These are phyloP conservation scores for Astatoreochromis straeleni DNA, from an alignment of 2,113 vertebrate genomes.

Conservation along the genomic window DNA sequence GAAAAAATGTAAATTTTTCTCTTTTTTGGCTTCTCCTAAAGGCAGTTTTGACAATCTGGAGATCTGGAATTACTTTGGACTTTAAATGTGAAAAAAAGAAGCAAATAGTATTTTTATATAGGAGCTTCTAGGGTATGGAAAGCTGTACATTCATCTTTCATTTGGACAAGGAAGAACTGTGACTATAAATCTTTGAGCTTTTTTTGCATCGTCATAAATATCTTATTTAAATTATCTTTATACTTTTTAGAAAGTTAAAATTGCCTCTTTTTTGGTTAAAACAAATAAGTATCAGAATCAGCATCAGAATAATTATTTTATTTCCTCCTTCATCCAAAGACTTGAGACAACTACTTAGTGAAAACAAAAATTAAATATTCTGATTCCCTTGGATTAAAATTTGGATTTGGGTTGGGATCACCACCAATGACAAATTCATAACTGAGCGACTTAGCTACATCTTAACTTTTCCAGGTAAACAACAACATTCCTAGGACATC, in stretches of 20 bases:
- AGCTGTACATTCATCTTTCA: not conserved
- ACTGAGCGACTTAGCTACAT: not conserved
- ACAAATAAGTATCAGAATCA: not conserved
- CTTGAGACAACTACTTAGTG: rapidly evolving
- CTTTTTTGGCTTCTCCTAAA: not conserved
- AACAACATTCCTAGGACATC: not conserved
- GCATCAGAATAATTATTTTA: not conserved
- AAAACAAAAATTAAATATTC: no score
- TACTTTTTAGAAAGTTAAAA: not conserved
- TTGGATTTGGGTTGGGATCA: not conserved
- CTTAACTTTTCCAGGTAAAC: not conserved
- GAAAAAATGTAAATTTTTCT: rapidly evolving
- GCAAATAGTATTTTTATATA: not conserved
- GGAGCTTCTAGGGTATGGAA: not conserved
- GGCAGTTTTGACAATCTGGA: not conserved
- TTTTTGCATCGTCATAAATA: not conserved
- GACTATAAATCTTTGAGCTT: not conserved
- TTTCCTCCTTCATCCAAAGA: not conserved
- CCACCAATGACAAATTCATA: not conserved
- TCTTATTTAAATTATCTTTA: not conserved
- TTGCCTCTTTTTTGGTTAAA: not conserved
- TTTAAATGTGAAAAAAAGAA: not conserved
- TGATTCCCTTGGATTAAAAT: not conserved
- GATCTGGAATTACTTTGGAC: not conserved
- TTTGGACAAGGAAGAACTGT: not conserved